Evolutionary conservation across 2,113 vertebrate species (phyloP), one percentile per base, ranked within the genome.

Genomic region (Dolichotis patagonum): DNA sequence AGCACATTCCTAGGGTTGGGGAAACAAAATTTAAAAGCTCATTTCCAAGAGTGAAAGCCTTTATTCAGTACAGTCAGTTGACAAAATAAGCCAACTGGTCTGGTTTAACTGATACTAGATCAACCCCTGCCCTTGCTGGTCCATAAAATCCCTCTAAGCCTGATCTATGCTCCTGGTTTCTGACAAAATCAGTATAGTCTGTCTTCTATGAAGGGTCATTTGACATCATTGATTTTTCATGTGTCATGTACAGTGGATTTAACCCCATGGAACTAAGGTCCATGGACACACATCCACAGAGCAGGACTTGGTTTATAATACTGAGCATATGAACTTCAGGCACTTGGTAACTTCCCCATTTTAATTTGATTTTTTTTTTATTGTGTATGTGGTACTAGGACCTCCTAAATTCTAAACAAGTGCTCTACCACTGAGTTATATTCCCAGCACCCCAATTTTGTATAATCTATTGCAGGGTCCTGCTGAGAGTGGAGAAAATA

Each of bases 181-280:
- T 46, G 24, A 11, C 41, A 58, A 93, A 96, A 87, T 69, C 71
- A 91, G 84, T 56, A 30, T 58, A 35, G n/a, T 52, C 35, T 95
- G 54, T 19, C 32, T 89, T 87, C 22, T 38, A 54, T 12, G 56
- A 73, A 92, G 32, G 2, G 9, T 20, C 88, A 49, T 63, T 81
- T 69, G 81, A 85, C n/a, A 93, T 35, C 54, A 30, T 46, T 95
- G 88, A 60, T 60, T 86, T 95, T 89, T 95, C 41, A 60, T 7
- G 16, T 84, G 60, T 78, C 46, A 73, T 58, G 7, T 63, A 49
- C 38, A 38, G 30, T 83, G 88, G 67, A 63, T 65, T 88, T 88
- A 90, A 85, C 14, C 12, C 49, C 11, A 32, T 43, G 28, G 67
- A 7, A 85, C 63, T 84, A 85, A 12, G 73, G 35, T 88, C 52